These are phyloP conservation scores for Drosophila niveifrons DNA, from an alignment of 2,888 invertebrate species.

Conservation along the genomic window DNA sequence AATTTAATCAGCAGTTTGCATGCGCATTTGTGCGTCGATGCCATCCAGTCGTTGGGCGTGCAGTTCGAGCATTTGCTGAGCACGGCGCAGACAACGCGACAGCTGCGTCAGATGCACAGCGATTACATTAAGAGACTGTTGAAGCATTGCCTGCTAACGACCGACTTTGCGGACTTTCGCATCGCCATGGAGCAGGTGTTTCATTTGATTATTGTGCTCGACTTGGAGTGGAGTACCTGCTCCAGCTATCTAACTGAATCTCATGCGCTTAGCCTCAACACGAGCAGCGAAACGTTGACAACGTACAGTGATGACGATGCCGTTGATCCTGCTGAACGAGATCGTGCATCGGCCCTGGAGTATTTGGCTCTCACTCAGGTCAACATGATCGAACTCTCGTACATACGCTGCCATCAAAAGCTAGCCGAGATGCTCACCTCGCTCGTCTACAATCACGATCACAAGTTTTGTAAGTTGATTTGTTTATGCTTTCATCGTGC, in stretches of 20 bases:
- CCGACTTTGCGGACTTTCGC: constrained; percentile 65
- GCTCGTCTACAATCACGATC: constrained; percentile 68
- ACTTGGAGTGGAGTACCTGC: constrained; percentile 83
- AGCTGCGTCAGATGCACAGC: constrained; percentile 82
- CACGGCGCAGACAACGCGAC: constrained; percentile 75
- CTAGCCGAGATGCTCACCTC: constrained; percentile 79
- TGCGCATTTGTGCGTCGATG: constrained; percentile 86
- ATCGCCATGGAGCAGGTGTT: constrained; percentile 82
- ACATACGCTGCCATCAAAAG: constrained; percentile 84
- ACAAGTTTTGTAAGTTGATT: constrained; percentile 59
- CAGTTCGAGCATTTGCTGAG: constrained; percentile 80
- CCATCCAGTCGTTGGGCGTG: constrained; percentile 83
- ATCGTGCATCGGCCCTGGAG: constrained; percentile 31
- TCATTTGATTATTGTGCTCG: constrained; percentile 81
- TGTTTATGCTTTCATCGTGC: background rate
- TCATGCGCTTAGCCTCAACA: constrained; percentile 50
- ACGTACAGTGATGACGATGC: constrained; percentile 32
- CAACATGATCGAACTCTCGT: constrained; percentile 82
- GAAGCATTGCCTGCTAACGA: constrained; percentile 80
- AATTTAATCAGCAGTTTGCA: constrained; percentile 87
- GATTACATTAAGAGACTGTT: constrained; percentile 81
- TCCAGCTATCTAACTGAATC: constrained; percentile 65
- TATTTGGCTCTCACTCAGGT: constrained; percentile 79
- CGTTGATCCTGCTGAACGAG: constrained; percentile 26
- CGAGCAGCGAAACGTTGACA: background rate